Evolutionary conservation across 2,113 vertebrate genomes (phyloP), one percentile per base, ranked within the genome.

Genomic region (Coregonus clupeaformis): DNA sequence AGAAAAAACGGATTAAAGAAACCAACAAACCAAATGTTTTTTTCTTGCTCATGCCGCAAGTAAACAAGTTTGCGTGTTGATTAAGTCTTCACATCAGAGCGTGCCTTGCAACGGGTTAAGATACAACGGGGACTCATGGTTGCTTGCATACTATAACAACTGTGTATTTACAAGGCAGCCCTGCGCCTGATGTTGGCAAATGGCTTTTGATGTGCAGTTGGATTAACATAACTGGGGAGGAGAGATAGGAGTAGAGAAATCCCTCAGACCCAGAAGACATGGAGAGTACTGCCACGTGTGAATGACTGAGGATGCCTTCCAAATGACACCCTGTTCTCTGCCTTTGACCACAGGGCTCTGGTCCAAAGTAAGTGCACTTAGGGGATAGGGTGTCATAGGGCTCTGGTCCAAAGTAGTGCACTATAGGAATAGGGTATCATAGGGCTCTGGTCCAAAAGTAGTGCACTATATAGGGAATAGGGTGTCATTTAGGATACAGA

Each of bases 201-300:
- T 90, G 86, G 84, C 80, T 90, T 90, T 90, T 90, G 88, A 91
- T 90, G 88, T 84, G 83, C 82, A 87, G 88, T 89, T 90, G 85
- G 86, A 90, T 91, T 90, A 90, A 88, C 87, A 91, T 90, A 91
- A 88, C 86, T 83, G 88, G 16, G 85, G 88, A 90, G 88, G 87
- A 88, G 85, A 85, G 84, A 78, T 87, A 86, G 66, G 16, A 76
- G 84, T 86, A 86, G 86, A 89, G 84, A 78, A 88, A 88, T 86
- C 90, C 87, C 85, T 86, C 80, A 77, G 86, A 86, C 86, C 88
- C 86, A 80, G 86, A 88, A 84, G 85, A 91, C 89, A 88, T 84
- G 78, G 83, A 86, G 87, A 78, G 88, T 87, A 82, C 80, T 82
- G 83, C 82, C n/a, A 76, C 77, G 87, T 85, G 88, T 91, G 91